Evolutionary conservation across 2,888 invertebrate genomes (phyloP).

Genomic region (Cybosia mesomella): DNA sequence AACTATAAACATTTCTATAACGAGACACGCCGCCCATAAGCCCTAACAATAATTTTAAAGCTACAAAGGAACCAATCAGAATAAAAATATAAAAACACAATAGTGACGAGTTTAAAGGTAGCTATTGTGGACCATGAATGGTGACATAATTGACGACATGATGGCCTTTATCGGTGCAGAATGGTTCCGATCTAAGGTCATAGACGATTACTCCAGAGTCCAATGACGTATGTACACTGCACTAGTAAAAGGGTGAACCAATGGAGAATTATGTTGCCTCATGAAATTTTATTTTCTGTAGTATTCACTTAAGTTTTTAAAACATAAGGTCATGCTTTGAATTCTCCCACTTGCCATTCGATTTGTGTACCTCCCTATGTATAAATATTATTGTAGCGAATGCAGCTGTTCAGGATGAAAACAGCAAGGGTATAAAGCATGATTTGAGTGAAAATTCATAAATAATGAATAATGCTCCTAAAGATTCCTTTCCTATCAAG

Average conservation of each 20-base stretch:
- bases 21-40: slow-evolving; percentile 12
- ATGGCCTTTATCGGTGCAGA: slow-evolving; percentile 57
- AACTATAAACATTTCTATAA: not conserved
- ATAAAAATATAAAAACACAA: slow-evolving; percentile 40
- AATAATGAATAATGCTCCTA: not conserved
- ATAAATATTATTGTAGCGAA: not conserved
- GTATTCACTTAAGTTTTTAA: no score
- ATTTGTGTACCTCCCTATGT: not conserved
- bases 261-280: not conserved
- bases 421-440: not conserved
- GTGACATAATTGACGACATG: slow-evolving; percentile 65
- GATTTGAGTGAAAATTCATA: not conserved
- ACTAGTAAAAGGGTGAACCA: slow-evolving; percentile 35
- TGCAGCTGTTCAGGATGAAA: not conserved
- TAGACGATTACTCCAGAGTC: slow-evolving; percentile 49
- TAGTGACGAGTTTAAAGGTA: slow-evolving; percentile 34
- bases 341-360: not conserved
- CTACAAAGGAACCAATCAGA: slow-evolving; percentile 33
- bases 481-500: no score
- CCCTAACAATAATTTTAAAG: slow-evolving; percentile 33
- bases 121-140: slow-evolving; percentile 59
- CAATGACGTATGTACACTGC: slow-evolving; percentile 52
- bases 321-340: not conserved
- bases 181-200: slow-evolving; percentile 60
- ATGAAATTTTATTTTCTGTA: not conserved